Conservation (phyloP, 2,888 invertebrate species). For the Tiliacea aurago region DNA sequence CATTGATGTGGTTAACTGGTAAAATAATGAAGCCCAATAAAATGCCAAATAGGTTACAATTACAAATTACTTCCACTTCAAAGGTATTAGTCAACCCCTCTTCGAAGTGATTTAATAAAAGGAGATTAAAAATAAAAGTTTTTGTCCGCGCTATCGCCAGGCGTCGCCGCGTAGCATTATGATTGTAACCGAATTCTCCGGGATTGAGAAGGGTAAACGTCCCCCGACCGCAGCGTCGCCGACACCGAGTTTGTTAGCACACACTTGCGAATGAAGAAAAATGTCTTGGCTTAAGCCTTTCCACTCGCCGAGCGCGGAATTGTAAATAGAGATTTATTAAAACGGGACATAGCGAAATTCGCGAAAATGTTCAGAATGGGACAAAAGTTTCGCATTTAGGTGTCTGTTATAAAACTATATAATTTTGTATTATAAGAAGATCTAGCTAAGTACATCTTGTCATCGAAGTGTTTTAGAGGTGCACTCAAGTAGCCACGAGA, state of each 20-base stretch:
- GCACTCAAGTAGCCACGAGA: not conserved
- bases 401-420: conserved; percentile 54
- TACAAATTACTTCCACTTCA: conserved; percentile 19
- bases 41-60: conserved; percentile 1
- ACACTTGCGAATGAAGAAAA: conserved; percentile 89
- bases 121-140: conserved; percentile 73
- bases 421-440: conserved; percentile 38
- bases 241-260: conserved; percentile 85
- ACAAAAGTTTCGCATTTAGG: conserved; percentile 73
- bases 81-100: conserved; percentile 11
- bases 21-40: not conserved
- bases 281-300: conserved; percentile 89
- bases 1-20: not conserved
- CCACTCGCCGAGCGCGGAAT: conserved; percentile 85
- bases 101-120: conserved; percentile 66
- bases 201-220: conserved; percentile 83
- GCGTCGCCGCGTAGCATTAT: conserved; percentile 66
- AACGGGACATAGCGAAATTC: conserved; percentile 85
- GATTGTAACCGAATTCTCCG: conserved; percentile 79
- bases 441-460: conserved; percentile 18
- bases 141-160: conserved; percentile 54
- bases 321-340: conserved; percentile 90
- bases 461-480: conserved; percentile 4
- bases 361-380: conserved; percentile 72
- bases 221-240: conserved; percentile 73